Percentiles rank a stretch among this genome's conserved stretches.
Evolutionary conservation across 2,797 vertebrate genomes (phyloP).

Genomic region (Platyrinchus mystaceus): DNA sequence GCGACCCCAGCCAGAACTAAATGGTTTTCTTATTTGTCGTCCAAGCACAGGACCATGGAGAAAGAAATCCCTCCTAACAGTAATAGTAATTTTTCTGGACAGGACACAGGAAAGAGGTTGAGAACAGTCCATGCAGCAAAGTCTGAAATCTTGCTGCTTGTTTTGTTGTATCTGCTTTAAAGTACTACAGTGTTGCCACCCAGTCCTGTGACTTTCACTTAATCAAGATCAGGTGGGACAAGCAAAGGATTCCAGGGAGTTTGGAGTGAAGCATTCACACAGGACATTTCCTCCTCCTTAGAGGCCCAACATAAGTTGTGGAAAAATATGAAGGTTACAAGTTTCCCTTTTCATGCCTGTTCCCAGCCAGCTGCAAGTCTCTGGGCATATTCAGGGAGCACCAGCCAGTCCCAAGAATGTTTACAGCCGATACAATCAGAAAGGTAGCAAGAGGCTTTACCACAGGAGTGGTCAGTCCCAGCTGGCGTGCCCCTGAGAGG

Average conservation of each 20-base stretch:
- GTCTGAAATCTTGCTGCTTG: not conserved
- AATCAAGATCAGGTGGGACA: not conserved
- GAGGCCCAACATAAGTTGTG: not conserved
- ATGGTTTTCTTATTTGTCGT: not conserved
- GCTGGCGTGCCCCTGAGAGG: conserved; percentile 78
- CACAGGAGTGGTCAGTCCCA: conserved; percentile 68
- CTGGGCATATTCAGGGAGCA: not conserved
- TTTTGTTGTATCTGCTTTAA: not conserved
- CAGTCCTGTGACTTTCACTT: not conserved
- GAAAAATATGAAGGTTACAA: not conserved
- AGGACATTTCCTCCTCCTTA: not conserved
- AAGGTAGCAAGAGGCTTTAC: conserved; percentile 43
- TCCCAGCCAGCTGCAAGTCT: not conserved
- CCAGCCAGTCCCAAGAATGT: not conserved
- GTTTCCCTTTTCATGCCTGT: not conserved
- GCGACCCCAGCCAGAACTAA: not conserved
- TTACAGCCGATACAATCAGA: not conserved
- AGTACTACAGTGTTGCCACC: not conserved
- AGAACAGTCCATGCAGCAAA: not conserved
- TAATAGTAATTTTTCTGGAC: not conserved
- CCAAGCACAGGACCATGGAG: not conserved
- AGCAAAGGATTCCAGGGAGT: not conserved
- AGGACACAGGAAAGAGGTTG: not conserved
- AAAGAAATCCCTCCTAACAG: not conserved
- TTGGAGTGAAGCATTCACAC: not conserved